phyloP scores from a whole-genome alignment of 2,113 vertebrate species.

The Lynx canadensis region DNA sequence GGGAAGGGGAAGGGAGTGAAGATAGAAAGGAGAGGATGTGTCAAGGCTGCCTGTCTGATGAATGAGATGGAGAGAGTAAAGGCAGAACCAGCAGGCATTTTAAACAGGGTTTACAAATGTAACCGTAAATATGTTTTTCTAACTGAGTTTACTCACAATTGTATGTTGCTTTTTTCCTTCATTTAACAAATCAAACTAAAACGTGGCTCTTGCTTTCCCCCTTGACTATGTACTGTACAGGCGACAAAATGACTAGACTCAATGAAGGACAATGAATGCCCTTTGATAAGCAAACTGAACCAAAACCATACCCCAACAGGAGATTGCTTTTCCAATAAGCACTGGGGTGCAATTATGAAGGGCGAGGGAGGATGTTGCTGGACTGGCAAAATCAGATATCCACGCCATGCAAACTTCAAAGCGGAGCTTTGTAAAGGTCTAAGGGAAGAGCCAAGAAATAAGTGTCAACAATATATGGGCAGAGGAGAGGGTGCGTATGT shows the following conservation, averaged over 20 bases:
- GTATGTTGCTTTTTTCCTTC: background rate
- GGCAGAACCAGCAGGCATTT: background rate
- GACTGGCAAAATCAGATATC: background rate
- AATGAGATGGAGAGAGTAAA: background rate
- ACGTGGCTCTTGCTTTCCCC: background rate
- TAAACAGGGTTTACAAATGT: background rate
- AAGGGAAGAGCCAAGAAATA: background rate
- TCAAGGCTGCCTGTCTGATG: background rate
- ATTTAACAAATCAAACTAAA: constrained; percentile 18
- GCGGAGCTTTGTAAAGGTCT: background rate
- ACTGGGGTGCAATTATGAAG: background rate
- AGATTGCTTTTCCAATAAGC: background rate
- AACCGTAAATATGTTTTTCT: background rate
- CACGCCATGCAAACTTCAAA: background rate
- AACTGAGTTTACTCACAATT: background rate
- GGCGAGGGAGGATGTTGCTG: background rate
- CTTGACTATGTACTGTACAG: background rate
- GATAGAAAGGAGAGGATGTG: background rate
- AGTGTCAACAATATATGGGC: background rate
- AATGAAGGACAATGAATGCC: background rate
- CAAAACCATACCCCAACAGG: background rate
- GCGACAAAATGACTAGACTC: background rate
- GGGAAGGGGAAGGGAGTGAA: background rate
- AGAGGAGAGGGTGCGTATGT: too few relatives aligned
- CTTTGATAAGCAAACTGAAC: background rate